Conservation (phyloP, 2,888 invertebrate genomes). For the Trissoscelio sp. region DNA sequence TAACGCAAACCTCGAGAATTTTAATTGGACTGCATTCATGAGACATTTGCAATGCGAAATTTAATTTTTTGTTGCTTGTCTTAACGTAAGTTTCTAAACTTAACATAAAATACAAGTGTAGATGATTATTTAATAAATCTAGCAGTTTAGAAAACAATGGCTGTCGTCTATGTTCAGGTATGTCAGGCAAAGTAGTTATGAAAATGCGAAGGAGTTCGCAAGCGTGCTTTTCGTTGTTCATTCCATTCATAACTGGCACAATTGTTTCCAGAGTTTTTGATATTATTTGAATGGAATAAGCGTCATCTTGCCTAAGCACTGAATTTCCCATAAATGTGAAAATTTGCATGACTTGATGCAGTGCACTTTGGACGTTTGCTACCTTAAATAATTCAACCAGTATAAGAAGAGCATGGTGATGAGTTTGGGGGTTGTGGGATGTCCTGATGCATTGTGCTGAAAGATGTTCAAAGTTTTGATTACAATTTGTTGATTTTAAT, state of each 20-base stretch:
- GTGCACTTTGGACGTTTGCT: conserved; percentile 79
- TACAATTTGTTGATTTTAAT: too few species aligned
- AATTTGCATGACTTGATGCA: conserved; percentile 97
- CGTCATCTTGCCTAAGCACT: conserved; percentile 95
- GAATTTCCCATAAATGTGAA: conserved; percentile 99
- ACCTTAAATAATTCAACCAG: conserved; percentile 86
- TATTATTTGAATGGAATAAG: conserved; percentile 97
- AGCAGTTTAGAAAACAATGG: conserved; percentile 92
- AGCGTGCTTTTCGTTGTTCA: conserved; percentile 83
- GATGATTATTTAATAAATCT: conserved; percentile 88
- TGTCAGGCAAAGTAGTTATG: conserved; percentile 94
- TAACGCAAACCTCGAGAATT: conserved; percentile 87
- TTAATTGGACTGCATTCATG: conserved; percentile 87
- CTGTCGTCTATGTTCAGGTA: conserved; percentile 95
- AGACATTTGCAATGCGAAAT: conserved; percentile 88
- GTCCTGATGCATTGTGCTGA: conserved; percentile 94
- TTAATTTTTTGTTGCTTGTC: too few species aligned
- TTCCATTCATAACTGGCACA: conserved; percentile 89
- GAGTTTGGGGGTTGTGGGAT: conserved; percentile 97
- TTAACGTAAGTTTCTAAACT: conserved; percentile 89
- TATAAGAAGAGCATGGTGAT: conserved; percentile 95
- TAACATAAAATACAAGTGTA: conserved; percentile 89
- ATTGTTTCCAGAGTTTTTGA: conserved; percentile 94
- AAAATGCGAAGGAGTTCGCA: conserved; percentile 93
- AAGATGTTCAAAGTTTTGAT: too few species aligned